These are phyloP conservation scores for Heliconius cydno DNA, from an alignment of 2,888 invertebrate genomes.

Conservation along the genomic window DNA sequence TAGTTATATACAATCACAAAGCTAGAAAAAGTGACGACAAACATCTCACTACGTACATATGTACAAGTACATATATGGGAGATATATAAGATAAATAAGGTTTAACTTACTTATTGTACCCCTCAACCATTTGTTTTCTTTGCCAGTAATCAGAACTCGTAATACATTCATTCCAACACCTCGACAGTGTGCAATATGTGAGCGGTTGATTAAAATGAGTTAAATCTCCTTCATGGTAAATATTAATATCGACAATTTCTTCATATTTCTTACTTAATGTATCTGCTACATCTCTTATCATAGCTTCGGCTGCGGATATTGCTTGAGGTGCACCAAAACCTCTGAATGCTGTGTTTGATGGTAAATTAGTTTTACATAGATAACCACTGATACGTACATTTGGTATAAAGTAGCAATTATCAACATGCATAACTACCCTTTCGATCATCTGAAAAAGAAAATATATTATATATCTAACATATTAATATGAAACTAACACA, in stretches of 20 bases:
- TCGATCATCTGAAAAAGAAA: conserved; percentile 87
- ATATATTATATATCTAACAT: not conserved
- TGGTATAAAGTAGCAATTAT: conserved; percentile 92
- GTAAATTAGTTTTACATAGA: conserved; percentile 93
- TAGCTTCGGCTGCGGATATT: conserved; percentile 91
- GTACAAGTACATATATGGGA: not conserved
- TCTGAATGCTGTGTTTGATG: conserved; percentile 96
- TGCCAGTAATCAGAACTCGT: conserved; percentile 85
- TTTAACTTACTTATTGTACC: conserved; percentile 86
- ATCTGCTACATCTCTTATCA: conserved; percentile 90
- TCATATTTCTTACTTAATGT: conserved; percentile 85
- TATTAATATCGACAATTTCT: conserved; percentile 87
- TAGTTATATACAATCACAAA: too few species aligned
- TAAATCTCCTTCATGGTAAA: conserved; percentile 90
- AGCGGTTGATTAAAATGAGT: conserved; percentile 92
- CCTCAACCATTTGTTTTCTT: conserved; percentile 83
- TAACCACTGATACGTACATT: conserved; percentile 87
- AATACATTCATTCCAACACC: conserved; percentile 92
- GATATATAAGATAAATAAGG: not conserved
- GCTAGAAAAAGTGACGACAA: too few species aligned
- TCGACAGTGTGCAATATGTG: conserved; percentile 86
- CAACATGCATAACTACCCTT: conserved; percentile 89
- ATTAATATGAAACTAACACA: conserved; percentile 4
- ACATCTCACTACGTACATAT: too few species aligned
- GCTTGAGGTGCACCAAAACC: conserved; percentile 96